Evolutionary conservation across 2,797 vertebrate species (phyloP), one percentile per base, ranked within the genome.

Genomic region (Acestrorhynchus altus): DNA sequence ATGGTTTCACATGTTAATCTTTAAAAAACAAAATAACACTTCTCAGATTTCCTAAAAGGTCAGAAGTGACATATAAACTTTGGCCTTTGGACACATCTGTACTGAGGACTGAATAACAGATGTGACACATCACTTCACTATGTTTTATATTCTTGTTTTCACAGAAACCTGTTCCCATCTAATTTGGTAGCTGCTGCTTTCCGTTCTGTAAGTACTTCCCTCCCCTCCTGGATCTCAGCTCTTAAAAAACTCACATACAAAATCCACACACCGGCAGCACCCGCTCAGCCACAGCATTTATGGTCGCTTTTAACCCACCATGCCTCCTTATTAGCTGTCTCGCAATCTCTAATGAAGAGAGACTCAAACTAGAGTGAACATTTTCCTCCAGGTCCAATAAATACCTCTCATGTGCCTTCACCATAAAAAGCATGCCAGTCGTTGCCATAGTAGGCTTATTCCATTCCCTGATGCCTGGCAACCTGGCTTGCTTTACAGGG

Each of bases 111-210:
- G 0, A 10, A 18, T 70, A 68, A 49, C 18, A 47, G 57, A 51
- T 10, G 22, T 60, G 35, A 56, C 65, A 68, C 72, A 76, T 65
- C 28, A 88, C 69, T 56, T 79, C 69, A 1, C 10, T 6, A 18
- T 18, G 15, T 11, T 16, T 1, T 16, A 5, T 4, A 49, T 1
- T 4, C 59, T 66, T 77, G 72, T 73, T 80, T 80, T 51, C 60
- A 67, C 92, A 99, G 98, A 93, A 99, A 99, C 88, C 88, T 99
- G 86, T 96, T 99, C 88, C 98, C 98, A 39, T 89, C 98, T 0
- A 99, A 99, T 85, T 94, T 99, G 70, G 95, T 99, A 82, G 93
- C 94, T 51, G 96, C 98, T 35, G 93, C 97, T 82, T 99, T 99
- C 85, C 93, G 80, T 69, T 97, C 96, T 87, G 98, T 99, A 92